Base-by-base conservation (phyloP, 2,113 vertebrate species). In the Limanda limanda region DNA sequence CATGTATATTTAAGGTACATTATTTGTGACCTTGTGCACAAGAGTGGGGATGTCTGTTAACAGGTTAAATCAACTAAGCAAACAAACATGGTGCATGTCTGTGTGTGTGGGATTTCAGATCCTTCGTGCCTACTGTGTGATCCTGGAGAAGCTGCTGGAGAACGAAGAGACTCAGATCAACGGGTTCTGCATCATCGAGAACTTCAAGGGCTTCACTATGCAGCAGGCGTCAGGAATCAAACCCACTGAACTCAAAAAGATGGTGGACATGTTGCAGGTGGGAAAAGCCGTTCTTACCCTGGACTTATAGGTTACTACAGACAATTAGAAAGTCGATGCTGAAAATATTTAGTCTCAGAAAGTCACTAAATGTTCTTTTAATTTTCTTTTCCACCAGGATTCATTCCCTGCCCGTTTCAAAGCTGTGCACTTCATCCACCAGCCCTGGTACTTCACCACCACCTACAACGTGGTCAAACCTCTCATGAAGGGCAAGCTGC, bases 181-280 rank as follows among this genome's bases (percentile, higher is more conserved):
- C 0, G 98, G 98, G 52, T 97, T 99, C 93, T 99, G 98, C 85
- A 98, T 99, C 79, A 91, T 99, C 3, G 98, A 99, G 88, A 99
- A 99, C 90, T 99, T 99, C 86, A 96, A 95, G 85, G 98, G 98
- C 85, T 99, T 99, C 84, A 98, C 96, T 76, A 96, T 98, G 97
- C 97, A 99, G 91, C 98, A 99, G 57, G 97, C 97, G 0, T 96
- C 97, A 0, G 96, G 96, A 15, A 98, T 99, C 60, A 98, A 97
- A 76, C 93, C 97, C 4, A 94, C 95, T 0, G 97, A 99, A 79
- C 96, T 99, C 64, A 98, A 97, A 93, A 99, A 99, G 94, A 99
- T 99, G 98, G 98, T 99, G 93, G 97, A 99, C 92, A 99, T 99
- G 98, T 92, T 99, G 68, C 98, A 99, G 97, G 98, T 99, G 11